phyloP scores from a whole-genome alignment of 2,888 invertebrate species.

The Graphium colonna region DNA sequence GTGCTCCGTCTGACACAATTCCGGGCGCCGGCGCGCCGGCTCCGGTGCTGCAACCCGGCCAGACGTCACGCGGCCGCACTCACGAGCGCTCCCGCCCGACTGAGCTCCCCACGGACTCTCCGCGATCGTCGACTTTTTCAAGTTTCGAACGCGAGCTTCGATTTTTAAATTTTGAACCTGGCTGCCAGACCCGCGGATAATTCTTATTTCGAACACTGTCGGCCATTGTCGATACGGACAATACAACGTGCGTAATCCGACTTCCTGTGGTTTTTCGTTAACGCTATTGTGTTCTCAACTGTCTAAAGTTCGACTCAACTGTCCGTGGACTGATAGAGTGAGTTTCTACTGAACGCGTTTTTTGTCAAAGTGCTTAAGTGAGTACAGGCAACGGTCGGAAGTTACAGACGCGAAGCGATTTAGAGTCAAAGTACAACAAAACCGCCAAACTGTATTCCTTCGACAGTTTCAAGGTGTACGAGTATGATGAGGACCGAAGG shows the following conservation, averaged over 20 bases:
- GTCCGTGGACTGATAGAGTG: conserved; percentile 24
- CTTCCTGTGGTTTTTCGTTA: conserved; percentile 48
- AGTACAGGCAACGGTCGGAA: conserved; percentile 23
- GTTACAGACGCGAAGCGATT: conserved; percentile 29
- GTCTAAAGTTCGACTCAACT: conserved; percentile 37
- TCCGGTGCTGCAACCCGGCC: conserved; percentile 61
- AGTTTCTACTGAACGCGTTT: conserved; percentile 20
- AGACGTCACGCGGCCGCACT: conserved; percentile 71
- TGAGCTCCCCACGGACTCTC: conserved; percentile 30
- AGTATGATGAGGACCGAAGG: conserved; percentile 69
- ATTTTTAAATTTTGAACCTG: not conserved
- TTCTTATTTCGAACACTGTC: conserved; percentile 27
- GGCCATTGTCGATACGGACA: conserved; percentile 56
- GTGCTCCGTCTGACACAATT: conserved; percentile 71
- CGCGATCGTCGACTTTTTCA: conserved; percentile 35
- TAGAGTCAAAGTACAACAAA: conserved; percentile 41
- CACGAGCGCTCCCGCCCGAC: conserved; percentile 55
- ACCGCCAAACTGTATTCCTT: conserved; percentile 78
- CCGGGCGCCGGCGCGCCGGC: conserved; percentile 75
- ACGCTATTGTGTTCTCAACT: conserved; percentile 51
- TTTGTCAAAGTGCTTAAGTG: conserved; percentile 8
- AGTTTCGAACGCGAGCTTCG: conserved; percentile 15
- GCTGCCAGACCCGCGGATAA: conserved; percentile 30
- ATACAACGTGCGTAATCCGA: conserved; percentile 59
- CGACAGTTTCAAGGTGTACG: conserved; percentile 75